Base-by-base conservation (phyloP, 2,888 invertebrate species). In the Tetramorium bicarinatum region DNA sequence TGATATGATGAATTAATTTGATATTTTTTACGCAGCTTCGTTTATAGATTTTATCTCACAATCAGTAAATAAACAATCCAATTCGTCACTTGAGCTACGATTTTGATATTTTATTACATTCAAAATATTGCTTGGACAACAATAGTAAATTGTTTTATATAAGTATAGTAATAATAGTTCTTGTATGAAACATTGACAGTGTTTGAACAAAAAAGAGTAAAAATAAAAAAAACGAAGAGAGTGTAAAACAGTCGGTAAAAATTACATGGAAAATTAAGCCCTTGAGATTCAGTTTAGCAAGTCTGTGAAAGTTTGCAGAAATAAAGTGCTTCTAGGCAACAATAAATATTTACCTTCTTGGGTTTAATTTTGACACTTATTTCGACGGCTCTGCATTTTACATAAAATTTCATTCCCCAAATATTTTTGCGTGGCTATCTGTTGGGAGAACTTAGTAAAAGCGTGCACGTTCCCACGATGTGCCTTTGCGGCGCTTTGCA, bases 341-440 rank as follows among this genome's bases (percentile, higher is more conserved):
- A 71, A 71, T 80, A 80, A 80, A 80, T 80, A 80, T 80, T 80
- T 61, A 49, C n/a, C 6, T n/a, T 47, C 11, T 21, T 38, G 25
- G 25, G 38, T 25, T 80, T 80, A 80, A 80, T 80, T 80, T 38
- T 38, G 47, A 49, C 56, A 38, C 47, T 80, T 49, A 38, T 34
- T 34, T 34, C 29, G 71, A 56, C 59, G 13, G 34, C 9, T 3
- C 38, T 80, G 71, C 38, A 71, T 80, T 80, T 71, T 71, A 80
- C n/a, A 80, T 80, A 79, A 69, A 79, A 80, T 61, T 80, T 71
- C 8, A 71, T 64, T 18, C 49, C 34, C 49, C 21, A 80, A 80
- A 80, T 71, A 80, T 49, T 71, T 80, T 79, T 21, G 56, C 44
- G 11, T 67, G 15, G 47, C 25, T n/a, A 59, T 59, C 79, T 71